Conservation (phyloP, 2,113 vertebrate species). For the Sapajus apella region DNA sequence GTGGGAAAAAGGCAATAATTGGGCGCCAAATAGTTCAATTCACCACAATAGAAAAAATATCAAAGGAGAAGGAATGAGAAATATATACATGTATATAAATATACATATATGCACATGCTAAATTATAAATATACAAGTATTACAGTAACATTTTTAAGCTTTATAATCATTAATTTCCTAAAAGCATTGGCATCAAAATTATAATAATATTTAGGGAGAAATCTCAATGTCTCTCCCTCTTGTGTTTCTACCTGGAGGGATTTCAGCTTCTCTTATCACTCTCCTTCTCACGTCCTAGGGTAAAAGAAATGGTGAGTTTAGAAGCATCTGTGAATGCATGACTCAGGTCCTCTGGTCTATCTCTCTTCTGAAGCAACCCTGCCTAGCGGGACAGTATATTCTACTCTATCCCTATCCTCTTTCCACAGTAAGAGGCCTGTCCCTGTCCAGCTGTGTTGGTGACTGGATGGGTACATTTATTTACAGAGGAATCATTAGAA, state of each 20-base stretch:
- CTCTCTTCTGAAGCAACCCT: not conserved
- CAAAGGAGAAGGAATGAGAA: not conserved
- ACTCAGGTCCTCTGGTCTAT: not conserved
- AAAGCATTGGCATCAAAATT: not conserved
- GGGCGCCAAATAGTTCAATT: not conserved
- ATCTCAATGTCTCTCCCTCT: not conserved
- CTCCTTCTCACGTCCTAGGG: not conserved
- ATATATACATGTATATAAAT: not conserved
- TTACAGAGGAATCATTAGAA: not conserved
- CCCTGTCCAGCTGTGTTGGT: not conserved
- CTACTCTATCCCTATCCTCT: not conserved
- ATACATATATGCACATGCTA: not conserved
- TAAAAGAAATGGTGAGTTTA: not conserved
- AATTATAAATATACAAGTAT: not conserved
- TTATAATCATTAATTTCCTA: not conserved
- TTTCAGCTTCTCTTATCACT: not conserved
- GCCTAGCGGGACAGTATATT: not conserved
- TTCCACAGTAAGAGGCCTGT: not conserved
- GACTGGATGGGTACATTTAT: not conserved
- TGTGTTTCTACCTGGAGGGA: not conserved
- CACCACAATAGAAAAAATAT: not conserved
- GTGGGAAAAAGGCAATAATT: not conserved
- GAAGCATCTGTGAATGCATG: not conserved
- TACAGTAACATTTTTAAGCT: not conserved
- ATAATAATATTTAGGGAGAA: not conserved